Evolutionary conservation across 2,888 invertebrate genomes (phyloP).

Genomic region (Mimumesa dahlbomi): DNA sequence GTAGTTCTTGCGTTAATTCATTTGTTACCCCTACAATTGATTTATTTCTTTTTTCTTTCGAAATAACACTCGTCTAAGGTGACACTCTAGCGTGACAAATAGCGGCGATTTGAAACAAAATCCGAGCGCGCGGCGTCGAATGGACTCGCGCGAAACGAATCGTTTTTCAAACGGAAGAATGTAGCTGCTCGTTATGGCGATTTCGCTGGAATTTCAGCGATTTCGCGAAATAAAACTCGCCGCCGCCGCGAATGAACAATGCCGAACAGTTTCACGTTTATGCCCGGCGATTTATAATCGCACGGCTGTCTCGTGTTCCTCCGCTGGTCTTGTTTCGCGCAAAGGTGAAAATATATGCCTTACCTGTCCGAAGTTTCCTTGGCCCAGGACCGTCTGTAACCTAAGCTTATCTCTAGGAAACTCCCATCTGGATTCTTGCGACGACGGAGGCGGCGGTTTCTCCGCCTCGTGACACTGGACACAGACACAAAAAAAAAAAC

Average conservation of each 20-base stretch:
- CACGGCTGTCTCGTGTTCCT: neutral
- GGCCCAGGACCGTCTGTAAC: constrained; percentile 89
- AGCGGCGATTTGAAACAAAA: no score
- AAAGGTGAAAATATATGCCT: constrained; percentile 46
- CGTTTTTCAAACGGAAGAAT: no score
- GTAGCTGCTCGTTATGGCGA: no score
- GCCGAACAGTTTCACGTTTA: constrained; percentile 21
- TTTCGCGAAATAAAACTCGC: constrained; percentile 8
- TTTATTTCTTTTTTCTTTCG: no score
- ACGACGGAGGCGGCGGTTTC: constrained; percentile 82
- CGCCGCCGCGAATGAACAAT: neutral
- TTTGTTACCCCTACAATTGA: no score
- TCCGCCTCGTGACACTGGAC: constrained; percentile 81
- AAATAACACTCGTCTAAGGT: no score
- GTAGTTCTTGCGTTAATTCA: no score
- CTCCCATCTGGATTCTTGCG: constrained; percentile 86
- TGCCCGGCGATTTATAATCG: constrained; percentile 54
- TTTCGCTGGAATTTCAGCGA: constrained; percentile 9
- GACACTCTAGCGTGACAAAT: no score
- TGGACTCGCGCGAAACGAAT: no score
- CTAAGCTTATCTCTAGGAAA: constrained; percentile 89
- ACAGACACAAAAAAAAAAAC: constrained; percentile 19
- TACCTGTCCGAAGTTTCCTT: constrained; percentile 92
- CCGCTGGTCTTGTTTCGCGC: constrained; percentile 18
- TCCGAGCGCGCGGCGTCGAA: no score